Evolutionary conservation across 2,113 vertebrate genomes (phyloP), one percentile per base, ranked within the genome.

Genomic region (Pollachius pollachius): DNA sequence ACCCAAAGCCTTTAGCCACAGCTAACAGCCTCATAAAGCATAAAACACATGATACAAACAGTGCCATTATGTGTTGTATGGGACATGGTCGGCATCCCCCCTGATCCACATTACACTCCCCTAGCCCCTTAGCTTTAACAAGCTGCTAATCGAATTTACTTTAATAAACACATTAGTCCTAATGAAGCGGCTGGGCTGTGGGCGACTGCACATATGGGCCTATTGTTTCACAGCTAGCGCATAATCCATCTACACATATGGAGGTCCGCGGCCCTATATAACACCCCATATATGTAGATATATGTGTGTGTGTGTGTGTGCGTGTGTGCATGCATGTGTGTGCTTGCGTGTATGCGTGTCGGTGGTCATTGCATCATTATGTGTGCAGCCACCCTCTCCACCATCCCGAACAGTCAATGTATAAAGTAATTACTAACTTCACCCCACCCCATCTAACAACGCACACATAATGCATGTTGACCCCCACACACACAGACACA

Each of bases 401-500:
- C 27, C 1, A 63, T 48, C 57, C 7, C 6, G 41, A 37, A 11
- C 48, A 52, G 2, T 2, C 21, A 16, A 54, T 18, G 15, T 54
- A 25, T 66, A 48, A 15, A 52, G 37, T 65, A 52, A 48, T 48
- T 48, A 48, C 41, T 18, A 7, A 30, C 34, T 15, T 15, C 9
- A 13, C 63, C 15, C 30, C 16, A 1, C 27, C 52, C 64, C 62
- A 48, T 48, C 41, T 48, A 48, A 7, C 41, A 48, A 48, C 41
- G 41, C 7, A 48, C 41, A 48, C 8, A 0, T 48, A 48, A 48
- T 21, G 18, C 18, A 9, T 61, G 59, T 61, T n/a, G 7, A 71
- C 57, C 75, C 60, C 71, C 60, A 62, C 60, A 62, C 19, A 62
- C 19, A n/a, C 15, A 61, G 15, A 81, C 59, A 61, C 59, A 61